A percentile compares a stretch with the other conserved stretches of the same genome.
These are phyloP conservation scores for Okamejei kenojei DNA, from an alignment of 2,797 vertebrate species.

Conservation along the genomic window DNA sequence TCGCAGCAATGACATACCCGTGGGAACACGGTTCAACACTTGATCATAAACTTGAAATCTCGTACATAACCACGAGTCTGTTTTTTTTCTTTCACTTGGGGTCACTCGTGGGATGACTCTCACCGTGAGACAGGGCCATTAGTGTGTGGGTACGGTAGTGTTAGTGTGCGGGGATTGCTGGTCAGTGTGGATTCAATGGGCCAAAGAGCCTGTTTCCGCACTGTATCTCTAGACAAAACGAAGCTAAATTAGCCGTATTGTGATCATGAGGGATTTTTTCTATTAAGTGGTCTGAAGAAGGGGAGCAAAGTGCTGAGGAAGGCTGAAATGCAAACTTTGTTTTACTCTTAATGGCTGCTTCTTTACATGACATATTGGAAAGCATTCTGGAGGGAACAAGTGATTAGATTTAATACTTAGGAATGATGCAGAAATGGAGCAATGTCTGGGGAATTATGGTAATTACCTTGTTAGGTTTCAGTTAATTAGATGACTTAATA, in stretches of 20 bases:
- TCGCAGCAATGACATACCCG: too few relatives aligned
- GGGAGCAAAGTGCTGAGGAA: neutral
- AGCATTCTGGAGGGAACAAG: neutral
- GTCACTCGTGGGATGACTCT: too few relatives aligned
- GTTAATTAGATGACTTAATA: neutral
- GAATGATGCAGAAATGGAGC: neutral
- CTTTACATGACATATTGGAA: neutral
- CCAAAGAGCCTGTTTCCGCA: too few relatives aligned
- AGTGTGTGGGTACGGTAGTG: too few relatives aligned
- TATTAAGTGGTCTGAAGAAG: neutral
- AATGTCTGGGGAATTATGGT: neutral
- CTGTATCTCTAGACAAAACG: too few relatives aligned
- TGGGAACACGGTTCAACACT: too few relatives aligned
- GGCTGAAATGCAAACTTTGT: neutral
- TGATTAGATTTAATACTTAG: constrained; percentile 17
- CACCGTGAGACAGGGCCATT: too few relatives aligned
- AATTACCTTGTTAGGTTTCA: neutral
- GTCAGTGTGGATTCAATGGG: too few relatives aligned
- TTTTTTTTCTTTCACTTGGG: too few relatives aligned
- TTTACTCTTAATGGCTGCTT: neutral
- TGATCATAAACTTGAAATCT: too few relatives aligned
- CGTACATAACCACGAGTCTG: too few relatives aligned
- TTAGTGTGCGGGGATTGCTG: too few relatives aligned
- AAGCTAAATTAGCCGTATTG: neutral
- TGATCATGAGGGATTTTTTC: neutral